Base-by-base conservation (phyloP, 1,140 invertebrate genomes). In the Atta cephalotes region DNA sequence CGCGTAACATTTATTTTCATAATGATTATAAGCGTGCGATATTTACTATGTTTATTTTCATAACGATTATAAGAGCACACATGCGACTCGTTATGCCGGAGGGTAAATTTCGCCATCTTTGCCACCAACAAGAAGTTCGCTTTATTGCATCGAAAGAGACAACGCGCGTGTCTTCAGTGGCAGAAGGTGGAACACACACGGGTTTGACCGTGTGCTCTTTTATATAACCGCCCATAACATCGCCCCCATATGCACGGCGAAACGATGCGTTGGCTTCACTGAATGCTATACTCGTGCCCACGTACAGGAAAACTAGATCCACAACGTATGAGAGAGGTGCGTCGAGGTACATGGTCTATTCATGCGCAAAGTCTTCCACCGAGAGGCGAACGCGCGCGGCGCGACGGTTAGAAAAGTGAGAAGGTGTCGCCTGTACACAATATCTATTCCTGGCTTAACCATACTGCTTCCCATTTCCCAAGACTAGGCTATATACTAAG, bases 291-390 rank as follows among this genome's bases (percentile, higher is more conserved):
- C 45, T 51, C 25, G 60, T 66, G 76, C 84, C 84, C 84, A 79
- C 74, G 76, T 85, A 79, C 60, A 25, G 21, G 84, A 79, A 85
- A 85, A 85, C 84, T 85, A 74, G 76, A 85, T 85, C 71, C 76
- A 60, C 72, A 66, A 66, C 35, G 31, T 85, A 35, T 62, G 74
- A 56, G 60, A 49, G 62, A 68, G 51, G 84, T 39, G 84, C 35
- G 81, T 58, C 58, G 51, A 28, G 82, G 60, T 80, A 63, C 84
- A 65, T 65, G 39, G 60, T 35, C 84, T 85, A 85, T 85, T 85
- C 76, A 85, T 80, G 77, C 45, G 63, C 62, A 2, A 35, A 68
- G 45, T 80, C 62, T 53, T 68, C 45, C 62, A 39, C 9, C 63
- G 45, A 80, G 77, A 80, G 28, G 28, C 77, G 39, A 68, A n/a